These are phyloP conservation scores for Scatophagus argus DNA, from an alignment of 2,113 vertebrate genomes.

Conservation along the genomic window DNA sequence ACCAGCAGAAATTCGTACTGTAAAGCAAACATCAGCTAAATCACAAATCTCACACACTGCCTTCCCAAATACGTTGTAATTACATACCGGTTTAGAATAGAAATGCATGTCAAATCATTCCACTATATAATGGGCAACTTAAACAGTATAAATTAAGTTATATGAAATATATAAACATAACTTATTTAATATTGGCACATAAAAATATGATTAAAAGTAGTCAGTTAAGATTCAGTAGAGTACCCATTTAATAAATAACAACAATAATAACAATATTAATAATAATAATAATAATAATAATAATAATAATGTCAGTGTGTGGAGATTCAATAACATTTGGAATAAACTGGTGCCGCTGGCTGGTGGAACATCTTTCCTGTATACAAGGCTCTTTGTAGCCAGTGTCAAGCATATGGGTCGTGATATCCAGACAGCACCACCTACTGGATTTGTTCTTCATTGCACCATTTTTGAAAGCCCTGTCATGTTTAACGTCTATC, in stretches of 20 bases:
- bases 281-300: no score
- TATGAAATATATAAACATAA: neutral
- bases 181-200: neutral
- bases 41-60: neutral
- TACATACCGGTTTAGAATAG: neutral
- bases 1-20: neutral
- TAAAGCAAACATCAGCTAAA: neutral
- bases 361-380: slow-evolving; percentile 6
- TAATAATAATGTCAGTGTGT: no score
- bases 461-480: neutral
- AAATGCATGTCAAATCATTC: neutral
- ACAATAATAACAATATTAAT: no score
- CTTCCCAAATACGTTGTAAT: no score
- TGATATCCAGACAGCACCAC: neutral
- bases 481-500: neutral
- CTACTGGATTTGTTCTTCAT: slow-evolving; percentile 12
- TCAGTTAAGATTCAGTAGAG: no score
- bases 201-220: neutral
- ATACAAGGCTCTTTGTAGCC: slow-evolving; percentile 35
- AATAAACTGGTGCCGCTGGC: neutral
- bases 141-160: neutral
- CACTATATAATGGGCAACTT: neutral
- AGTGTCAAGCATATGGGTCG: neutral
- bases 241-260: neutral
- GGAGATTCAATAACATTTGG: neutral